Evolutionary conservation across 2,888 invertebrate species (phyloP).

Genomic region (Agrotis puta): DNA sequence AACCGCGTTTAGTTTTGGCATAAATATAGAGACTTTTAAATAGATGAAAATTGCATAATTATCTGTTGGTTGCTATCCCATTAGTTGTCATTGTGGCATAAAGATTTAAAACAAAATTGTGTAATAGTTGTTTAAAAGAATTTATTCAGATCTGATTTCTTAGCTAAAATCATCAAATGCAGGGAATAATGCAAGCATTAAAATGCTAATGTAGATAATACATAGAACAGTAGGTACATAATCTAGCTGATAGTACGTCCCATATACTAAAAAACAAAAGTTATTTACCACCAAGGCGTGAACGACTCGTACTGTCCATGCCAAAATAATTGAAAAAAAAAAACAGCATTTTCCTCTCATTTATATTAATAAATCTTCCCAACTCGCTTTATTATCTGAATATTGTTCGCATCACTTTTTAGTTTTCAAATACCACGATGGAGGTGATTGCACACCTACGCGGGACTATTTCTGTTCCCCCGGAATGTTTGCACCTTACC

Average conservation of each 20-base stretch:
- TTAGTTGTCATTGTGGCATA: not conserved
- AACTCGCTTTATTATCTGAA: slow-evolving; percentile 48
- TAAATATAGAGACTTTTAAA: slow-evolving; percentile 47
- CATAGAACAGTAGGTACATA: not conserved
- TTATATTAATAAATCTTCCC: slow-evolving; percentile 11
- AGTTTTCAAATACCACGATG: slow-evolving; percentile 59
- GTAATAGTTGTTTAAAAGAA: not conserved
- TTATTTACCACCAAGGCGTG: not conserved
- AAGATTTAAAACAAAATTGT: not conserved
- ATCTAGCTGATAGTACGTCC: not conserved
- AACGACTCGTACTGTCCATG: not conserved
- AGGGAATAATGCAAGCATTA: no score
- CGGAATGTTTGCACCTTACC: slow-evolving; percentile 75
- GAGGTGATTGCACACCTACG: slow-evolving; percentile 71
- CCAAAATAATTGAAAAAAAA: no score
- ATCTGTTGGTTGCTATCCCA: slow-evolving; percentile 11
- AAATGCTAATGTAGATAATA: not conserved
- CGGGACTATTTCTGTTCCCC: slow-evolving; percentile 69
- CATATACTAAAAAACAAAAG: not conserved
- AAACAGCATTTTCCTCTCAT: not conserved
- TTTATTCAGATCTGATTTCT: not conserved
- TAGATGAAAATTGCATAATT: slow-evolving; percentile 49
- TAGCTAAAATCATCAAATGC: not conserved
- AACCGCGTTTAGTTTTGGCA: slow-evolving; percentile 47
- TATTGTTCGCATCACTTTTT: slow-evolving; percentile 52